Percentiles rank a stretch among this genome's conserved stretches.
Conservation (phyloP, 2,797 vertebrate genomes). For the Calcarius lapponicus region DNA sequence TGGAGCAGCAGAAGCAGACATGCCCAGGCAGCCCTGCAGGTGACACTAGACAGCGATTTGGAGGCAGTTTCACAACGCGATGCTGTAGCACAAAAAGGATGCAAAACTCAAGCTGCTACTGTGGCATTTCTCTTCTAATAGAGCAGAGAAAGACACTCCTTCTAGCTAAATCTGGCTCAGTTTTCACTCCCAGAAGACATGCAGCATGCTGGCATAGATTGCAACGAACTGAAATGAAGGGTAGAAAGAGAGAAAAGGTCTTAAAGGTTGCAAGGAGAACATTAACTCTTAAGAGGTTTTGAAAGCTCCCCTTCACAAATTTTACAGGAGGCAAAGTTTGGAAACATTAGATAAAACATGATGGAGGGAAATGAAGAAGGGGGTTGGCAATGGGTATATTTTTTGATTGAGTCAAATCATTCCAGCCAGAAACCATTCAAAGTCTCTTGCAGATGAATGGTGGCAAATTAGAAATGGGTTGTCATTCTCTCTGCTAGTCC, state of each 20-base stretch:
- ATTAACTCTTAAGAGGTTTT: neutral
- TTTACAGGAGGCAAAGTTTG: neutral
- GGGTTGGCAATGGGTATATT: neutral
- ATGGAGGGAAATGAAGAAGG: neutral
- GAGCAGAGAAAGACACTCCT: neutral
- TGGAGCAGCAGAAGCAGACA: rapidly evolving
- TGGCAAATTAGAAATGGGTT: neutral
- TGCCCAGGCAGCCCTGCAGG: neutral
- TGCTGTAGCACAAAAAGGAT: neutral
- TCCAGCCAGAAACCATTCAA: neutral
- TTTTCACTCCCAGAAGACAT: neutral
- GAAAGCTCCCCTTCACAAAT: neutral
- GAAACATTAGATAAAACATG: neutral
- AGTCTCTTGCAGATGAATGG: neutral
- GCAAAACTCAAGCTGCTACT: neutral
- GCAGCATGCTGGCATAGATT: neutral
- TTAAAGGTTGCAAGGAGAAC: neutral
- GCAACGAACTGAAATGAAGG: neutral
- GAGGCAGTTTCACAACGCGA: neutral
- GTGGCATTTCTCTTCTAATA: neutral
- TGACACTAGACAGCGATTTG: neutral
- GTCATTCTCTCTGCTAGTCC: neutral
- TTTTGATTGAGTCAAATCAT: neutral
- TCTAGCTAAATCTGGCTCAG: neutral
- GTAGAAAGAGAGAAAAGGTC: neutral